These are phyloP conservation scores for Muscicapa comitata DNA, from an alignment of 2,797 vertebrate genomes.

Conservation along the genomic window DNA sequence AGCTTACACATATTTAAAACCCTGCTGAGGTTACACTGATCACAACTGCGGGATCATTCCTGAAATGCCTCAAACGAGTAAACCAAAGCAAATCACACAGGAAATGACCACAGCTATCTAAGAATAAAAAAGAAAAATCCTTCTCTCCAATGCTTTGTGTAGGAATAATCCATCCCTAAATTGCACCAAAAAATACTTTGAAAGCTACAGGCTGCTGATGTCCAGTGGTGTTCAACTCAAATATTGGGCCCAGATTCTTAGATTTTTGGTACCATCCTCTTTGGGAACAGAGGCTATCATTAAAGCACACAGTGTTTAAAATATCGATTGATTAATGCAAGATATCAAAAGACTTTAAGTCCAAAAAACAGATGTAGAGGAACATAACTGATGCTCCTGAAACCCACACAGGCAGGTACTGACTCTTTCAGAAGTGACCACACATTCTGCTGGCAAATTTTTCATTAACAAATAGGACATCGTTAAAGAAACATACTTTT, in stretches of 20 bases:
- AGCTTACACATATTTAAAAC: conserved; percentile 61
- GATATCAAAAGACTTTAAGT: not conserved
- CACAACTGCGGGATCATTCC: conserved; percentile 57
- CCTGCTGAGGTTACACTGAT: conserved; percentile 53
- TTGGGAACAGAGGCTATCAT: not conserved
- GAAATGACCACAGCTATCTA: conserved; percentile 8
- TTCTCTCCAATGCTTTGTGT: not conserved
- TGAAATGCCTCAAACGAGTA: conserved; percentile 42
- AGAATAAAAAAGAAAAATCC: not conserved
- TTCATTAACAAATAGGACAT: not conserved
- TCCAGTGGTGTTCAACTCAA: not conserved
- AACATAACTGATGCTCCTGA: not conserved
- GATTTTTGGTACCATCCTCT: not conserved
- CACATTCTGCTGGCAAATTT: not conserved
- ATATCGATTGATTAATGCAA: not conserved
- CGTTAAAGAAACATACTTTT: not conserved
- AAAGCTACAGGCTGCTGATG: not conserved
- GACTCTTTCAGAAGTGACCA: not conserved
- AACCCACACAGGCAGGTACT: not conserved
- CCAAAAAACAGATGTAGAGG: not conserved
- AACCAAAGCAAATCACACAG: conserved; percentile 13
- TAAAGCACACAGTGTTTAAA: not conserved
- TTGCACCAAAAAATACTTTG: not conserved
- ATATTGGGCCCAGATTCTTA: not conserved
- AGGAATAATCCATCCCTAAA: not conserved